Conservation (phyloP, 2,113 vertebrate genomes). For the Vulpes vulpes region DNA sequence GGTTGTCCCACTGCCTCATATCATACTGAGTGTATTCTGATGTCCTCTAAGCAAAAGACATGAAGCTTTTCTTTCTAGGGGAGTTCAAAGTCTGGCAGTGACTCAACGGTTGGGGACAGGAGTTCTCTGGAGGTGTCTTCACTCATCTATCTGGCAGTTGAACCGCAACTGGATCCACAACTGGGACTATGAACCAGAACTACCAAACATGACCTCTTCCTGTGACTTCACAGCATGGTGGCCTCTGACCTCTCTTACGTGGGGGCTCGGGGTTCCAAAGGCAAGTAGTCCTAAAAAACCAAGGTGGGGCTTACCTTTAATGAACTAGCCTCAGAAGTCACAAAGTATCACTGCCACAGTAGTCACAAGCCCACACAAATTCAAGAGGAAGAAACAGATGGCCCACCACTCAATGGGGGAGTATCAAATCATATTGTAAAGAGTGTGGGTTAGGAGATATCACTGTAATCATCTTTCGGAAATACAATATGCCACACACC, state of each 20-base stretch:
- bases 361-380: neutral
- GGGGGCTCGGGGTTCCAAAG: neutral
- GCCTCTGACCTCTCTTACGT: neutral
- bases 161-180: neutral
- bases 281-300: neutral
- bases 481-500: neutral
- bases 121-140: neutral
- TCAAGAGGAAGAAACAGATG: neutral
- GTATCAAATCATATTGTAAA: neutral
- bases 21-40: neutral
- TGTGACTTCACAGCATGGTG: neutral
- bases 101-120: neutral
- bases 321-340: neutral
- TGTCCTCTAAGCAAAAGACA: neutral
- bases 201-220: neutral
- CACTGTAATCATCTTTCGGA: neutral
- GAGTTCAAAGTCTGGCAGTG: neutral
- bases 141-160: neutral
- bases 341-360: neutral
- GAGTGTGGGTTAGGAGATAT: neutral
- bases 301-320: neutral
- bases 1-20: neutral
- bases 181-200: neutral
- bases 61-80: neutral
- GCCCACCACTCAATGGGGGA: neutral